Conservation (phyloP, 1,140 invertebrate species). For the Latrodectus geometricus region DNA sequence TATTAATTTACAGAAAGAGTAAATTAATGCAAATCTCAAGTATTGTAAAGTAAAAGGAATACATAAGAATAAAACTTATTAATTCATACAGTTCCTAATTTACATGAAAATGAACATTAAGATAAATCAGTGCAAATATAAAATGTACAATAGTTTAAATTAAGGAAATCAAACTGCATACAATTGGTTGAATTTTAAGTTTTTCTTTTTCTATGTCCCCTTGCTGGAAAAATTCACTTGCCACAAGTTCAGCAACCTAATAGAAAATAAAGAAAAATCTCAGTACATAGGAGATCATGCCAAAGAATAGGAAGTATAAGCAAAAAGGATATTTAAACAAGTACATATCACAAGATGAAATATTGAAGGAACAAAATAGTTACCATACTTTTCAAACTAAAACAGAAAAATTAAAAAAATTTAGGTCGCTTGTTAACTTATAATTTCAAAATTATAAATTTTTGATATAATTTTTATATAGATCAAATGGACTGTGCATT, state of each 20-base stretch:
- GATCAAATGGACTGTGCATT: too few species aligned
- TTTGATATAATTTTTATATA: too few species aligned
- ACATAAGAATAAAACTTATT: not conserved
- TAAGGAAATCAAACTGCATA: conserved; percentile 69
- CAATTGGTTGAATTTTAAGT: conserved; percentile 91
- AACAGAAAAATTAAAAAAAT: too few species aligned
- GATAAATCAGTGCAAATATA: too few species aligned
- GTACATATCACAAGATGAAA: not conserved
- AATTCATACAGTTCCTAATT: not conserved
- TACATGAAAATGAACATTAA: too few species aligned
- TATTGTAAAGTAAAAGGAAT: not conserved
- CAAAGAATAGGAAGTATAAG: not conserved
- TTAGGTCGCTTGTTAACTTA: too few species aligned
- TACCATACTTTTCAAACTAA: too few species aligned
- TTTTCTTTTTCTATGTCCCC: conserved; percentile 94
- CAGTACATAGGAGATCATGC: not conserved
- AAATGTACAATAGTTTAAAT: not conserved
- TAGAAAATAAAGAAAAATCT: not conserved
- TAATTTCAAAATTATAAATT: too few species aligned
- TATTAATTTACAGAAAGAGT: not conserved
- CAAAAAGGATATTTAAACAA: not conserved
- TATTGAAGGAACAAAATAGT: too few species aligned
- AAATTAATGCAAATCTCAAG: not conserved
- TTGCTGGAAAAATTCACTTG: conserved; percentile 97
- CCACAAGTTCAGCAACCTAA: conserved; percentile 88